Evolutionary conservation across 2,113 vertebrate species (phyloP).

Genomic region (Poecilia latipinna): DNA sequence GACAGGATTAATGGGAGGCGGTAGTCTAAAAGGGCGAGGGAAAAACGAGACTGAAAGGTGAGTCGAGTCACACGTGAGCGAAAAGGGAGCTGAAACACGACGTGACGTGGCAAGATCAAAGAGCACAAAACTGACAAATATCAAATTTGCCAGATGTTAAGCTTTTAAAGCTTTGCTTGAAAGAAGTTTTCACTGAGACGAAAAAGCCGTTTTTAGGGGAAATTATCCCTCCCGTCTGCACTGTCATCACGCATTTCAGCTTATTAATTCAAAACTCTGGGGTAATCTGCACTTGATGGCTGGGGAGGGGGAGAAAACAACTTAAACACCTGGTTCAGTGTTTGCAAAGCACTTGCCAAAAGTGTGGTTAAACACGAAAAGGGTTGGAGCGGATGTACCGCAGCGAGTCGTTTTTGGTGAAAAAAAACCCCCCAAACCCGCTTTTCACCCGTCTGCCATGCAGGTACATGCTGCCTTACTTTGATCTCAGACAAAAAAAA

Average conservation of each 20-base stretch:
- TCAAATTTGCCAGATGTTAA: constrained; percentile 27
- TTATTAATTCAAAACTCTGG: constrained; percentile 57
- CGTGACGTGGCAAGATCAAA: constrained; percentile 16
- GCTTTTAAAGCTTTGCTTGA: constrained; percentile 21
- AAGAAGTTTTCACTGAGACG: too few species aligned
- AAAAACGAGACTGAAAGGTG: constrained; percentile 43
- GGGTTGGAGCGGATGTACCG: constrained; percentile 46
- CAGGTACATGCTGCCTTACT: constrained; percentile 8
- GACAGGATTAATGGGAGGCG: constrained; percentile 47
- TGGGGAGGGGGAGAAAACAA: too few species aligned
- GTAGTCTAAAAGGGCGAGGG: constrained; percentile 13
- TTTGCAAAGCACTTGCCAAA: constrained; percentile 34
- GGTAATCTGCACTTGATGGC: constrained; percentile 61
- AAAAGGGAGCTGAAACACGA: constrained; percentile 34
- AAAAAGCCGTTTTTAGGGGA: too few species aligned
- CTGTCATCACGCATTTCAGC: constrained; percentile 35
- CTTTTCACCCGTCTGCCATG: neutral
- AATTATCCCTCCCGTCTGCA: constrained; percentile 16
- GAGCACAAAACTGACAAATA: constrained; percentile 17
- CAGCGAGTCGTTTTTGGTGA: constrained; percentile 2
- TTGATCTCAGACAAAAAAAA: neutral
- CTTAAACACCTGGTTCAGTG: constrained; percentile 62
- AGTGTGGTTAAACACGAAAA: constrained; percentile 14
- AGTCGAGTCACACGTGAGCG: constrained; percentile 30
- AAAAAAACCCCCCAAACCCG: too few species aligned